Conservation (phyloP, 1,140 invertebrate genomes). For the Copidosoma floridanum region DNA sequence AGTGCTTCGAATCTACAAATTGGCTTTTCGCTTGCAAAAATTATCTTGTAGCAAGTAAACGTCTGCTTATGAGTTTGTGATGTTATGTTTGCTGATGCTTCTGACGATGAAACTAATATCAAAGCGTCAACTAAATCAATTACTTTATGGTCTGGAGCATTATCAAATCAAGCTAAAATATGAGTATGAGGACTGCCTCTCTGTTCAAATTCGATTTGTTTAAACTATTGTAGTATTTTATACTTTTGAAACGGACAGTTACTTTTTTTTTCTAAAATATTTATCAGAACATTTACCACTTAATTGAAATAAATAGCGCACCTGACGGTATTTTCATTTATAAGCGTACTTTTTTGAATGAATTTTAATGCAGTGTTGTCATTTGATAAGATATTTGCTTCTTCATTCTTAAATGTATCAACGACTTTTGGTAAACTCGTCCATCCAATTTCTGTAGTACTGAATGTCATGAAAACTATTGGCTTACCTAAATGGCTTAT, state of each 20-base stretch:
- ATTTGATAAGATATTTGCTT: slow-evolving; percentile 30
- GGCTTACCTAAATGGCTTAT: slow-evolving; percentile 40
- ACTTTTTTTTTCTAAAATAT: slow-evolving; percentile 28
- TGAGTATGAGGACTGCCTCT: slow-evolving; percentile 45
- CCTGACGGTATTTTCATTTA: slow-evolving; percentile 52
- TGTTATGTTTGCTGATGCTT: slow-evolving; percentile 35
- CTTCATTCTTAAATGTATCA: slow-evolving; percentile 44
- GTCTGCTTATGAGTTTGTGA: slow-evolving; percentile 30
- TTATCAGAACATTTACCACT: slow-evolving; percentile 35
- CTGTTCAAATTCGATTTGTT: slow-evolving; percentile 46
- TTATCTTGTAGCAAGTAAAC: slow-evolving; percentile 38
- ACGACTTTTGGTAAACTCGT: slow-evolving; percentile 42
- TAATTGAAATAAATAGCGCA: slow-evolving; percentile 51
- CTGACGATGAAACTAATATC: slow-evolving; percentile 28
- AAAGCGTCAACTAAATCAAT: slow-evolving; percentile 21
- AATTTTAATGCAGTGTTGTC: slow-evolving; percentile 34
- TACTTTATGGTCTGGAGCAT: slow-evolving; percentile 32
- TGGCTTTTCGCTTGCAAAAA: slow-evolving; percentile 21
- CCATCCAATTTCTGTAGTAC: slow-evolving; percentile 45
- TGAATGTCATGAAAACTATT: slow-evolving; percentile 36
- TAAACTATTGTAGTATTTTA: slow-evolving; percentile 37
- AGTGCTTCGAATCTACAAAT: slow-evolving; percentile 41
- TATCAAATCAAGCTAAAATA: slow-evolving; percentile 39
- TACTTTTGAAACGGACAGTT: slow-evolving; percentile 36
- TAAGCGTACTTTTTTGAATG: slow-evolving; percentile 36